Base-by-base conservation (phyloP, 37 sponge, comb jelly and placozoan species). In the Trichoplax adhaerens region DNA sequence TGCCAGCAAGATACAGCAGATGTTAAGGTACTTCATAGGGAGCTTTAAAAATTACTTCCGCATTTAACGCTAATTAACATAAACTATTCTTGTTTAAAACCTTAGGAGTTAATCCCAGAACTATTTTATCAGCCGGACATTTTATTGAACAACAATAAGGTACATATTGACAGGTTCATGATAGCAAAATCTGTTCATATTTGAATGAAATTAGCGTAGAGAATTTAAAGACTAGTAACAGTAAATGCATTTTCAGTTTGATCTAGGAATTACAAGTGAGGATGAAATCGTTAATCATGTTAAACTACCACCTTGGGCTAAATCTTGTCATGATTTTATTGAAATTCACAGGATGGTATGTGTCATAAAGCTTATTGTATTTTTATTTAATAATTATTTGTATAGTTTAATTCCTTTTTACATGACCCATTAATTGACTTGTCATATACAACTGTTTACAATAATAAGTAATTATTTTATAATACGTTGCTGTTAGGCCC, bases 31-130 rank as follows among this genome's bases (percentile, higher is more conserved):
- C 61, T 78, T 48, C 48, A n/a, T 48, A 51, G 29, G 52, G 6
- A 5, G 5, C 50, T 52, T 65, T 51, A 51, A 5, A 52, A 65
- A 52, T 51, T 52, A 52, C 68, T 6, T 5, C 49, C 6, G 68
- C 49, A 66, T 50, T 5, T 66, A 8, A 52, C 7, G 6, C 68
- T 66, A 66, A 7, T 8, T 8, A 50, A 66, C 5, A 7, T 66
- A 12, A 66, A 66, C 12, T 8, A 7, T 8, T 52, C 10, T 53
- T 7, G 48, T 74, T 47, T 73, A 1, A 48, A 48, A 58, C 7
- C 29, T 8, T 68, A 90, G 93, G 93, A 91, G 69, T 78, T 91
- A 68, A 84, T 91, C 64, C 93, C 93, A 50, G 93, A 91, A 79
- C 59, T 91, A 71, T 91, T 85, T 73, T 87, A 84, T 65, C 68